These are phyloP conservation scores for Hecatera dysodea DNA, from an alignment of 2,888 invertebrate species.

Conservation along the genomic window DNA sequence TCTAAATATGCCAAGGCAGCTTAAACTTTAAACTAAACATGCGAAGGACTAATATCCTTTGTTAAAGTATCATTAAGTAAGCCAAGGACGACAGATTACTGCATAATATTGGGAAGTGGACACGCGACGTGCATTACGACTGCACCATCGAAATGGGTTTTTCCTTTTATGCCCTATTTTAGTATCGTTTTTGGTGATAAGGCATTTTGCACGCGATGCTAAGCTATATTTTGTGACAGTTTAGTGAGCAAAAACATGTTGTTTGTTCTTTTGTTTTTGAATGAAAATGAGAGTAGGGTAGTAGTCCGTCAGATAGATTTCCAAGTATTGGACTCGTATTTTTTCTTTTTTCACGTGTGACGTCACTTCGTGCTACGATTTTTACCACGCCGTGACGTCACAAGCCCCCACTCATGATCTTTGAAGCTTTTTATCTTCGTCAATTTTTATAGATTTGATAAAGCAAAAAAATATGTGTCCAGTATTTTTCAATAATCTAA, in stretches of 20 bases:
- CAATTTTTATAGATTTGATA: too few species aligned
- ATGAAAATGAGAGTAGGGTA: too few species aligned
- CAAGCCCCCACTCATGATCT: too few species aligned
- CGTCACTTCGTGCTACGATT: too few species aligned
- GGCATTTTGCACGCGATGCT: conserved; percentile 2
- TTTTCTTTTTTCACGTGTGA: too few species aligned
- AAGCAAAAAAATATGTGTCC: too few species aligned
- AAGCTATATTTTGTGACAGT: background rate
- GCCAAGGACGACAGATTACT: conserved; percentile 56
- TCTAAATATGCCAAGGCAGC: conserved; percentile 39
- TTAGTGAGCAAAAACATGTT: background rate
- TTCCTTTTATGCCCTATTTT: conserved; percentile 51
- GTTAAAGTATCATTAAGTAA: conserved; percentile 28
- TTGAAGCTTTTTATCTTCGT: too few species aligned
- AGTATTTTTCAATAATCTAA: too few species aligned
- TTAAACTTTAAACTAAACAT: conserved; percentile 38
- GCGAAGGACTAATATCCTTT: conserved; percentile 38
- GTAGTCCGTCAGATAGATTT: too few species aligned
- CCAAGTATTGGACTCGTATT: too few species aligned
- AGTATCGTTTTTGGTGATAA: conserved; percentile 1
- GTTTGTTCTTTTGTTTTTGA: background rate
- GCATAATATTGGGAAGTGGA: conserved; percentile 59
- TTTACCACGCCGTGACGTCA: too few species aligned
- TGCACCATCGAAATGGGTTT: conserved; percentile 68
- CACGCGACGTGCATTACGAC: conserved; percentile 75